These are phyloP conservation scores for Enhydra lutris DNA, from an alignment of 2,113 vertebrate genomes.

Conservation along the genomic window DNA sequence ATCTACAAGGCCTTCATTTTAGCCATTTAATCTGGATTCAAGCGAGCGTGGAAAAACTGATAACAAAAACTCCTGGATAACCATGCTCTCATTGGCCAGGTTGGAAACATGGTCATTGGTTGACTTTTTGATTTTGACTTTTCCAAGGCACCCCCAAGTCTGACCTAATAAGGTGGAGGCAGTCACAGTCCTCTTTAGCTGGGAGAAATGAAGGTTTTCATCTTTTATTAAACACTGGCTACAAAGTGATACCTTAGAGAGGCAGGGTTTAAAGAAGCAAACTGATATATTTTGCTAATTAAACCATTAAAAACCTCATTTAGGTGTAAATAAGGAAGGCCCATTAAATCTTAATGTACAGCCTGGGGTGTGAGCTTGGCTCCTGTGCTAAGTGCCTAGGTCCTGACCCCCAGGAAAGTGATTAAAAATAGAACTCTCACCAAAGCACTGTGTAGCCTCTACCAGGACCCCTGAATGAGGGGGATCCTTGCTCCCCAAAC, in stretches of 20 bases:
- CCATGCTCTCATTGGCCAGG: neutral
- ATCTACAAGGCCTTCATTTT: neutral
- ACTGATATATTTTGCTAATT: slow-evolving; percentile 81
- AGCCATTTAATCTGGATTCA: slow-evolving; percentile 17
- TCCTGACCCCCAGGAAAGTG: slow-evolving; percentile 57
- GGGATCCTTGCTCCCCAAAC: neutral
- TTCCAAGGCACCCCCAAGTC: neutral
- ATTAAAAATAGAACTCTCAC: slow-evolving; percentile 72
- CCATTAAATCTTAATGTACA: slow-evolving; percentile 80
- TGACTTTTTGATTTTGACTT: slow-evolving; percentile 19
- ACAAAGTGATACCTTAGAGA: slow-evolving; percentile 72
- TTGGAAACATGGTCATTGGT: neutral
- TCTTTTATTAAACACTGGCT: slow-evolving; percentile 80
- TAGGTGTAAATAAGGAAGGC: slow-evolving; percentile 82
- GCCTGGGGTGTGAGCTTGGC: slow-evolving; percentile 15
- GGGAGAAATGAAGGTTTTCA: slow-evolving; percentile 73
- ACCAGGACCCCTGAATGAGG: neutral
- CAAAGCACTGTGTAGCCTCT: slow-evolving; percentile 30
- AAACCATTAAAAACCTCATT: slow-evolving; percentile 81
- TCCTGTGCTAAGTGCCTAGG: neutral
- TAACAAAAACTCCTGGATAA: neutral
- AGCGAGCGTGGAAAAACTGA: neutral
- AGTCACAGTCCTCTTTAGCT: neutral
- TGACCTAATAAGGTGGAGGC: neutral
- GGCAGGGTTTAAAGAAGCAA: slow-evolving; percentile 75